These are phyloP conservation scores for Sinocyclocheilus maitianheensis DNA, from an alignment of 2,113 vertebrate genomes.

Conservation along the genomic window DNA sequence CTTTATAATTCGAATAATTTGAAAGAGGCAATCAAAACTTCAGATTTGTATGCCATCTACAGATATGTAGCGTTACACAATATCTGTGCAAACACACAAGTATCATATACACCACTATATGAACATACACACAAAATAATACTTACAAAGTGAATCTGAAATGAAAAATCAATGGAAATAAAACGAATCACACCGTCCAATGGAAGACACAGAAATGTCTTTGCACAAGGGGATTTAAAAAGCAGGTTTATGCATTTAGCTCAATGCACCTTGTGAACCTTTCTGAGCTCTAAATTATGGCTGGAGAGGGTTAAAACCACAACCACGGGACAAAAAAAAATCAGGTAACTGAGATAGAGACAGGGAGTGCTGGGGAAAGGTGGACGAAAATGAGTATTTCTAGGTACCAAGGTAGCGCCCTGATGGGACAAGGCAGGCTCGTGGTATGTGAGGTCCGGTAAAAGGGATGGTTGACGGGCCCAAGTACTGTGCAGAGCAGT, in stretches of 20 bases:
- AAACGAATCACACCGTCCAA: conserved; percentile 23
- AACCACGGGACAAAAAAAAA: conserved; percentile 56
- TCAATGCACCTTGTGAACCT: conserved; percentile 46
- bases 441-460: conserved; percentile 72
- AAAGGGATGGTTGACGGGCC: conserved; percentile 68
- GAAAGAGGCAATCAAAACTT: conserved; percentile 51
- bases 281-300: conserved; percentile 37
- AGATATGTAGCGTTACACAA: conserved; percentile 64
- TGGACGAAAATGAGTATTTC: conserved; percentile 55
- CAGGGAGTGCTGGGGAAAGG: conserved; percentile 58
- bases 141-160: conserved; percentile 68
- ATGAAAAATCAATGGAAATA: conserved; percentile 26
- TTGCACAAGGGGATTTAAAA: conserved; percentile 48
- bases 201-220: conserved; percentile 3
- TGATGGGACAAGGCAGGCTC: conserved; percentile 74
- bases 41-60: conserved; percentile 67
- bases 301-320: conserved; percentile 72
- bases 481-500: conserved; percentile 71
- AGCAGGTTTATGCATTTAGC: conserved; percentile 53
- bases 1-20: neutral
- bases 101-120: conserved; percentile 75
- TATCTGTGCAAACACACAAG: conserved; percentile 73
- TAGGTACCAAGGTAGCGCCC: conserved; percentile 75
- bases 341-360: conserved; percentile 54
- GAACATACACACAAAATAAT: conserved; percentile 79